These are phyloP conservation scores for Ageneiosus marmoratus DNA, from an alignment of 2,113 vertebrate species.

Conservation along the genomic window DNA sequence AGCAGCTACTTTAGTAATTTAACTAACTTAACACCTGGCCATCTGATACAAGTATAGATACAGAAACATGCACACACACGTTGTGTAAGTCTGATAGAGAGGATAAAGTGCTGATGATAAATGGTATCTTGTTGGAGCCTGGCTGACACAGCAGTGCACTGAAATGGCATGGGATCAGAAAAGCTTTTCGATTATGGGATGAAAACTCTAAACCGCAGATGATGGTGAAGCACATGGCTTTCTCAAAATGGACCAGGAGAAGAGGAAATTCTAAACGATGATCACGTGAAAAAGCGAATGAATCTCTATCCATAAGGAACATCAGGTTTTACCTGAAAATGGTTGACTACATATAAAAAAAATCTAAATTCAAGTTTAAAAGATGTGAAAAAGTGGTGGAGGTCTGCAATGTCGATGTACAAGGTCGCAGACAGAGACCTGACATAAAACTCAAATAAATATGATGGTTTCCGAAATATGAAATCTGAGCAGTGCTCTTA, in stretches of 20 bases:
- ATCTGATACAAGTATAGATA: background rate
- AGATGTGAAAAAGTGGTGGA: conserved; percentile 18
- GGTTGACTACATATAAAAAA: conserved; percentile 20
- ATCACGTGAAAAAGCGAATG: conserved; percentile 15
- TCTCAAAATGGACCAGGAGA: conserved; percentile 9
- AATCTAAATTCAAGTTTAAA: conserved; percentile 50
- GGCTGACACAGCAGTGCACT: conserved; percentile 39
- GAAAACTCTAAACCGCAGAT: conserved; percentile 7
- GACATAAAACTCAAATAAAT: conserved; percentile 36
- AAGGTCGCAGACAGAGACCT: conserved; percentile 7
- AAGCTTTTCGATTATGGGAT: conserved; percentile 31
- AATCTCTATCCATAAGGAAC: background rate
- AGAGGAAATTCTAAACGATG: conserved; percentile 6
- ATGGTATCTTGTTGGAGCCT: conserved; percentile 11
- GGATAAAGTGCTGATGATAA: conserved; percentile 43
- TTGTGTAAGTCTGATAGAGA: conserved; percentile 18
- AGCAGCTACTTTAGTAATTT: background rate
- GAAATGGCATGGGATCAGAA: conserved; percentile 25
- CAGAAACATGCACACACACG: background rate
- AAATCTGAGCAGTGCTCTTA: conserved; percentile 24
- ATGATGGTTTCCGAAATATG: background rate
- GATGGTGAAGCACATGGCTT: conserved; percentile 8
- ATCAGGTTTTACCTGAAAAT: conserved; percentile 17
- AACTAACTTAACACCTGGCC: background rate
- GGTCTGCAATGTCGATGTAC: conserved; percentile 24